A percentile compares a stretch with the other conserved stretches of the same genome.
Evolutionary conservation across 2,888 invertebrate species (phyloP).

Genomic region (Dicyrtoma fusca): DNA sequence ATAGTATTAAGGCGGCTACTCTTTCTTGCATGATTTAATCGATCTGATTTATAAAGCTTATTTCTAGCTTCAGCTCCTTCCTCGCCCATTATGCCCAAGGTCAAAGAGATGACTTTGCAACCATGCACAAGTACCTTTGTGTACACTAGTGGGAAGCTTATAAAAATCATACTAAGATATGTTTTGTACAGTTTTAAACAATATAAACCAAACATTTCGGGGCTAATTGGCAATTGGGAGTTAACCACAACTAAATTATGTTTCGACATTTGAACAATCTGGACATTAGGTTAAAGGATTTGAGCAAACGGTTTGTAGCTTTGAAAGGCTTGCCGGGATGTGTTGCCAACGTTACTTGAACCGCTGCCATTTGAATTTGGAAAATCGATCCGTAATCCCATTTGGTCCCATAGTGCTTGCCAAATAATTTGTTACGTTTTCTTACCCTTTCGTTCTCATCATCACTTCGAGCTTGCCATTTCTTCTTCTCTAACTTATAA

Average conservation of each 20-base stretch:
- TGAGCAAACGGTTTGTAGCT: slow-evolving; percentile 21
- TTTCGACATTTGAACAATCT: slow-evolving; percentile 23
- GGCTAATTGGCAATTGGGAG: slow-evolving; percentile 35
- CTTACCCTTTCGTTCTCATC: slow-evolving; percentile 5
- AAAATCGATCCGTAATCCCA: slow-evolving; percentile 29
- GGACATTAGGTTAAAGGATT: slow-evolving; percentile 22
- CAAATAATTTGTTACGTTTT: slow-evolving; percentile 16
- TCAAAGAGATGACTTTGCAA: slow-evolving; percentile 25
- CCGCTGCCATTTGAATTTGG: slow-evolving; percentile 34
- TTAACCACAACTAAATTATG: slow-evolving; percentile 16
- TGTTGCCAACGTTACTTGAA: slow-evolving; percentile 42
- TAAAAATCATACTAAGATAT: slow-evolving; percentile 37
- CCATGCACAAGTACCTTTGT: slow-evolving; percentile 43
- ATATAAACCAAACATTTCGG: slow-evolving; percentile 19
- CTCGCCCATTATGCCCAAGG: slow-evolving; percentile 38
- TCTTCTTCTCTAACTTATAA: slow-evolving; percentile 16
- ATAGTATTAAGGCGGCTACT: slow-evolving; percentile 12
- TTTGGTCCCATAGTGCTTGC: slow-evolving; percentile 1
- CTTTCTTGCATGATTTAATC: slow-evolving; percentile 36
- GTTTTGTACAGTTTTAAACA: background rate
- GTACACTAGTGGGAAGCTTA: slow-evolving; percentile 32
- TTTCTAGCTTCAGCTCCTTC: slow-evolving; percentile 34
- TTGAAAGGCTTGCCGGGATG: slow-evolving; percentile 30
- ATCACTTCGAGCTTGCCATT: slow-evolving; percentile 9
- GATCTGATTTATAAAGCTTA: slow-evolving; percentile 27